Base-by-base conservation (phyloP, 2,113 vertebrate genomes). In the Tetrao urogallus region DNA sequence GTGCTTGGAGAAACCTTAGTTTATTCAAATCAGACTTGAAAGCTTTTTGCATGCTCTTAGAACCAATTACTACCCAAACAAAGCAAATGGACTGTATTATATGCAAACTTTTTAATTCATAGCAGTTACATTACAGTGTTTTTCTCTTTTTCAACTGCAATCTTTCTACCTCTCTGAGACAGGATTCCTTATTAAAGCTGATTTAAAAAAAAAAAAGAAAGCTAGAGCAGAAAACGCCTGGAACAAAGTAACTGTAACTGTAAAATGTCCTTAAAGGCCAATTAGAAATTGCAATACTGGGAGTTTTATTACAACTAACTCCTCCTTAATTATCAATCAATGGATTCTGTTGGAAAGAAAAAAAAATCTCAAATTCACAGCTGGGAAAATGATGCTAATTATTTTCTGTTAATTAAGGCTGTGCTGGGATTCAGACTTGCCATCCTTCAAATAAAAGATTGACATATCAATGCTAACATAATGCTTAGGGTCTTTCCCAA, bases 281-380 rank as follows among this genome's bases (percentile, higher is more conserved):
- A 98, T 98, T 98, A 98, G 97, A 98, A 98, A 98, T 97, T 97
- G 97, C 97, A 98, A 98, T 98, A 97, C 97, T 96, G 97, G 97
- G 97, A 98, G 96, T 97, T 98, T 98, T 98, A 98, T 97, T 98
- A 98, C 97, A 97, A 97, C 96, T 97, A 98, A 97, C 97, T 98
- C 97, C 97, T 98, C 97, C 97, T 98, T 98, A 98, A 98, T 98
- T 98, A 98, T 98, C 98, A 98, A 98, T 98, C 97, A 98, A 98
- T 98, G 98, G 93, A 97, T 98, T 97, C 97, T 86, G 96, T 94
- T 96, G 85, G 40, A 96, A 95, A 95, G 97, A 91, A 88, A 88
- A 95, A 97, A 97, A 97, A 74, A 8, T 79, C 89, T 97, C 91
- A 94, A 97, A 98, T 97, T 98, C 98, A 98, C 98, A 98, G 94